Evolutionary conservation across 1,140 invertebrate genomes (phyloP).

Genomic region (Thaumatotibia leucotreta): DNA sequence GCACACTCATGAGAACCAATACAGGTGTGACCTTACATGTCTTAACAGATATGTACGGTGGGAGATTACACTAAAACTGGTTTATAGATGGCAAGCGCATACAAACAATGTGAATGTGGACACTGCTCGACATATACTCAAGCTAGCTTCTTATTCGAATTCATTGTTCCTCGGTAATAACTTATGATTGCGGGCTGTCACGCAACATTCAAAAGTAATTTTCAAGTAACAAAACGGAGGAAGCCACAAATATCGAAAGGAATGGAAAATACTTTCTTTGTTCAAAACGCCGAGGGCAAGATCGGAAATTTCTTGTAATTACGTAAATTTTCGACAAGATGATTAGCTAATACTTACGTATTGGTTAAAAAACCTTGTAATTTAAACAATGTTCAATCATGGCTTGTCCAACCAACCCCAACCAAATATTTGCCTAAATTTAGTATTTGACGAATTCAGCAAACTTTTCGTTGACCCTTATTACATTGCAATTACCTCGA

Average conservation of each 20-base stretch:
- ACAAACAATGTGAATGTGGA: not conserved
- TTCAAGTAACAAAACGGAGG: not conserved
- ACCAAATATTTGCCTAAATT: no score
- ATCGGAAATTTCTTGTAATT: no score
- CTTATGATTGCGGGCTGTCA: constrained; percentile 37
- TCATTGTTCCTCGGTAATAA: constrained; percentile 37
- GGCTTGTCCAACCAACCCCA: not conserved
- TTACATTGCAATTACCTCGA: no score
- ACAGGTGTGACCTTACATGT: not conserved
- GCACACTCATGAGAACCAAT: constrained; percentile 5
- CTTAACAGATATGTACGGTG: not conserved
- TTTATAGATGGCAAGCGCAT: not conserved
- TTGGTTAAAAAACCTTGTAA: not conserved
- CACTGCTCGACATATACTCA: constrained; percentile 48
- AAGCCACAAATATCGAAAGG: not conserved
- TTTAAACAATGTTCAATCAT: not conserved
- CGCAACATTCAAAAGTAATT: constrained; percentile 35
- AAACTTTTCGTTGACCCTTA: no score
- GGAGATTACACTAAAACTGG: not conserved
- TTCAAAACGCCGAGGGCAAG: not conserved
- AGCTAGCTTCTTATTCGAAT: constrained; percentile 34
- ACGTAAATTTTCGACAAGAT: no score
- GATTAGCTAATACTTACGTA: not conserved
- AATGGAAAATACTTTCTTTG: not conserved
- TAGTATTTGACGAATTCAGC: no score